Conservation (phyloP, 2,113 vertebrate species). For the Lophura nycthemera region DNA sequence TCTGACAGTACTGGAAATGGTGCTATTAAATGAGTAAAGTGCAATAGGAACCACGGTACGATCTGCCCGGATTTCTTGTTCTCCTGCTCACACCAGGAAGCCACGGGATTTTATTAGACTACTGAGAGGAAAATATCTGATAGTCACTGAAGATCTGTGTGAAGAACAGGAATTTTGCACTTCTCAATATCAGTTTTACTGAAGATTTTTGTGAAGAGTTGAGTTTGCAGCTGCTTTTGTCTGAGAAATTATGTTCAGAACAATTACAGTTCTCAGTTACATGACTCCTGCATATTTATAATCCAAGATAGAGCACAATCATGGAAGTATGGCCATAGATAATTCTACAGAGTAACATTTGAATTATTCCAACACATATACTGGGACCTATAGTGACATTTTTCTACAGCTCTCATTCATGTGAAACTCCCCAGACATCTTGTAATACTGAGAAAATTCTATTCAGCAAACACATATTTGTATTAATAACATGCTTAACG, state of each 20-base stretch:
- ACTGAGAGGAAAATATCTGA: not conserved
- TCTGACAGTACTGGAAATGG: not conserved
- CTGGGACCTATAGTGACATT: not conserved
- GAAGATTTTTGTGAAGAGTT: not conserved
- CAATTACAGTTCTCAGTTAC: constrained; percentile 37
- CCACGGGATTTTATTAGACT: not conserved
- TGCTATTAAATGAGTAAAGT: not conserved
- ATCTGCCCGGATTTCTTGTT: not conserved
- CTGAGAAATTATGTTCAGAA: constrained; percentile 16
- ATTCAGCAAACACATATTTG: not conserved
- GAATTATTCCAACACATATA: not conserved
- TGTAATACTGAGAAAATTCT: not conserved
- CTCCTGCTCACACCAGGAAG: not conserved
- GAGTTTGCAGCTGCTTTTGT: constrained; percentile 4
- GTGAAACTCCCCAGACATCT: not conserved
- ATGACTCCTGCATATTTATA: not conserved
- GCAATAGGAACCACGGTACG: not conserved
- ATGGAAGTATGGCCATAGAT: not conserved
- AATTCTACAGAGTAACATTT: not conserved
- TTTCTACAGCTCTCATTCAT: not conserved
- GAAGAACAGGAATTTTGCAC: not conserved
- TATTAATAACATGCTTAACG: not conserved
- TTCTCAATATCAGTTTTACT: not conserved
- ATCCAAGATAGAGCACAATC: not conserved
- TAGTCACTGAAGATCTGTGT: not conserved